Conservation (phyloP, 2,888 invertebrate genomes). For the Abrostola triplasia region DNA sequence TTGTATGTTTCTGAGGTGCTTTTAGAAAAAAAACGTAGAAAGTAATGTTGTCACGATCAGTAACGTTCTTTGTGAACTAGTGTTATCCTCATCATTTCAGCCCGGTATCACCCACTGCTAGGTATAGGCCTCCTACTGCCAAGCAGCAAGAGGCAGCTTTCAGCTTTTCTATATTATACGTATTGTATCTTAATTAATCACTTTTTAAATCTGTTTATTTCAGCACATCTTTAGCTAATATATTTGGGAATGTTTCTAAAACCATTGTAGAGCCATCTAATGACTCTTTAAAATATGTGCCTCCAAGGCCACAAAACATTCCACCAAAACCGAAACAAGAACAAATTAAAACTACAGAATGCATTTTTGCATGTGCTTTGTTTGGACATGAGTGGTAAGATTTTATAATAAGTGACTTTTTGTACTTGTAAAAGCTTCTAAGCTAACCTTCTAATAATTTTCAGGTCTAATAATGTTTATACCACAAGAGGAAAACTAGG, state of each 20-base stretch:
- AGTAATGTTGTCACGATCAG: too few relatives aligned
- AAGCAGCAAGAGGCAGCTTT: too few relatives aligned
- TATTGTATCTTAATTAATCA: not conserved
- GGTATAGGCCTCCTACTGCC: too few relatives aligned
- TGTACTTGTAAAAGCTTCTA: not conserved
- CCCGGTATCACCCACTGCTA: too few relatives aligned
- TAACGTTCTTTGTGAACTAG: too few relatives aligned
- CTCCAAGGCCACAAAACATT: constrained; percentile 67
- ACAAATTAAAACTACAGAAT: constrained; percentile 68
- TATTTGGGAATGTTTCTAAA: constrained; percentile 68
- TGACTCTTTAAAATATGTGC: constrained; percentile 76
- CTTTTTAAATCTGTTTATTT: constrained; percentile 41
- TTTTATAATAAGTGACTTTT: not conserved
- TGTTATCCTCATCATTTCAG: too few relatives aligned
- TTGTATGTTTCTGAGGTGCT: not conserved
- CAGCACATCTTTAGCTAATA: constrained; percentile 79
- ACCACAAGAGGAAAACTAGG: constrained; percentile 76
- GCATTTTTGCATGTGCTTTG: constrained; percentile 76
- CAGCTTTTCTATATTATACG: too few relatives aligned
- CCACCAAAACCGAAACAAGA: constrained; percentile 59
- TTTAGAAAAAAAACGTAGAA: too few relatives aligned
- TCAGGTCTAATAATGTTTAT: constrained; percentile 73
- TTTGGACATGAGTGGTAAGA: constrained; percentile 80
- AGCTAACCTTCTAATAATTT: constrained; percentile 3
- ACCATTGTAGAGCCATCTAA: constrained; percentile 62